Evolutionary conservation across 1,140 invertebrate species (phyloP).

Genomic region (Neotoxoptera formosana): DNA sequence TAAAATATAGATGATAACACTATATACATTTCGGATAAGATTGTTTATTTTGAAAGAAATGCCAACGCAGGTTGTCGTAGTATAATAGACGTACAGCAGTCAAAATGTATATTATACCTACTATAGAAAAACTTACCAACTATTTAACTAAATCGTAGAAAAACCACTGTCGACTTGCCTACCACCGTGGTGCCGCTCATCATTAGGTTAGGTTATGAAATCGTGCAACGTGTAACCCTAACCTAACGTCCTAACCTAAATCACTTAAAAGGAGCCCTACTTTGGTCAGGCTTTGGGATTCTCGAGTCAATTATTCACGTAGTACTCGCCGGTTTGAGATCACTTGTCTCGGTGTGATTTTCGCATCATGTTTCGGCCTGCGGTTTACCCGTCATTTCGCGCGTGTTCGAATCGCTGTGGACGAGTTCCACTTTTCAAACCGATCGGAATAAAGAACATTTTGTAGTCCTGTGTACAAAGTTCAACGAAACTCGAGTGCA

Average conservation of each 20-base stretch:
- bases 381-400: not conserved
- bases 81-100: no score
- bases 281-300: not conserved
- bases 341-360: not conserved
- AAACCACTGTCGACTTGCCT: no score
- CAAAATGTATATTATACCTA: no score
- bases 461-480: not conserved
- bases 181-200: not conserved
- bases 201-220: not conserved
- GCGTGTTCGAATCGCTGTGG: no score
- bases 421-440: not conserved
- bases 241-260: not conserved
- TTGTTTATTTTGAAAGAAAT: no score
- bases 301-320: not conserved
- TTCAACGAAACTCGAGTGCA: not conserved
- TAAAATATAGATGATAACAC: not conserved
- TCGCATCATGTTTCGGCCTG: not conserved
- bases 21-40: no score
- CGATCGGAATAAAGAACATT: no score
- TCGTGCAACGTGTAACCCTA: not conserved
- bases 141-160: no score
- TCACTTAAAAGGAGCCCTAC: not conserved
- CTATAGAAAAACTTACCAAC: no score
- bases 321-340: fast-evolving
- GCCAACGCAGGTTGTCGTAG: no score